Evolutionary conservation across 2,888 invertebrate genomes (phyloP), one percentile per base, ranked within the genome.

Genomic region (Drosophila incognita): DNA sequence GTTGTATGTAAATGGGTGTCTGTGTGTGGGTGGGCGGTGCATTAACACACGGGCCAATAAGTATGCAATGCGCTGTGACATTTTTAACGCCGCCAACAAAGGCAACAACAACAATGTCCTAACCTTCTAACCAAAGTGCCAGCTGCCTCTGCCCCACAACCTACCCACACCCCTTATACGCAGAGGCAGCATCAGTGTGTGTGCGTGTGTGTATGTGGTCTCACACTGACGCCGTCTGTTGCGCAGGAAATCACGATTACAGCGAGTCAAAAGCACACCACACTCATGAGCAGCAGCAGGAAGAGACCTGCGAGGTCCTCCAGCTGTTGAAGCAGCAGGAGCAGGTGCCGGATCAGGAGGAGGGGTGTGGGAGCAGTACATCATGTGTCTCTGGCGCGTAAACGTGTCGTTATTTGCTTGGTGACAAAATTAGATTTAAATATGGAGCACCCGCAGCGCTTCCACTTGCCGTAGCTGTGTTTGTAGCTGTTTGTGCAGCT

Each of bases 1-100:
- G 36, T 46, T 46, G 46, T 21, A 35, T 35, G 56, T 31, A 8
- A 58, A 21, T n/a, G 31, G 52, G 31, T 29, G 36, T 29, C 15
- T 36, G 51, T 36, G 21, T 2, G 33, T 21, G 60, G 24, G 56
- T 62, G 74, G 72, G 80, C 66, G 76, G 59, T 82, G 89, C 85
- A 89, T 89, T 89, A 89, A 81, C 83, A 83, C 85, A 89, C 89
- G 90, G 90, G 87, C 89, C 88, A 89, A 84, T 89, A 89, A 83
- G 82, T 90, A 83, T 90, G 90, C 85, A 90, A 87, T 82, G 90
- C 89, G 81, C 83, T 89, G 90, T 90, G 90, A 90, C 90, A 89
- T 90, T 90, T 90, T 90, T 87, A 88, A 79, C 88, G 87, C 90
- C 69, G 62, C 68, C 83, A 79, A 84, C 87, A 85, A 83, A 77